phyloP scores from a whole-genome alignment of 2,113 vertebrate species.

The Cyprichromis sp. region DNA sequence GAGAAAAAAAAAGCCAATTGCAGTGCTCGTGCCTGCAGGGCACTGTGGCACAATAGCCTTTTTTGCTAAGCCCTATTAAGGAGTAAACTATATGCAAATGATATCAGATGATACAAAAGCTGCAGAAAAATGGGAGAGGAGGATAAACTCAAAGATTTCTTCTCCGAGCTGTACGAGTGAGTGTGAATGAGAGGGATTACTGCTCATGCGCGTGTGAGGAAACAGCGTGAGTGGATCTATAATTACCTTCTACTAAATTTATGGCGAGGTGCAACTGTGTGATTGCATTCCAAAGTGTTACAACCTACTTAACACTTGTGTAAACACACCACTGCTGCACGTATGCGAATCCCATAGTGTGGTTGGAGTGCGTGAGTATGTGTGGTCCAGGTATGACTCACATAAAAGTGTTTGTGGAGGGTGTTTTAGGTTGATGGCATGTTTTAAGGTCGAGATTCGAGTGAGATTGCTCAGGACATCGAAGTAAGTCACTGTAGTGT shows the following conservation, averaged over 20 bases:
- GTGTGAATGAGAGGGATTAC: not conserved
- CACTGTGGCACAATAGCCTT: not conserved
- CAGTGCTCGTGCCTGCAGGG: not conserved
- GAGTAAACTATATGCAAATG: not conserved
- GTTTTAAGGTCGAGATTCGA: not conserved
- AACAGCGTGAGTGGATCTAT: not conserved
- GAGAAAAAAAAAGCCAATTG: not conserved
- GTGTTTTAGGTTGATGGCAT: not conserved
- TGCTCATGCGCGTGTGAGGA: not conserved
- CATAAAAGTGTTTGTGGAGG: not conserved
- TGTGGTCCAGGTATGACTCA: not conserved
- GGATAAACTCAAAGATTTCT: not conserved
- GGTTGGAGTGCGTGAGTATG: not conserved
- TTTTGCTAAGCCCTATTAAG: not conserved
- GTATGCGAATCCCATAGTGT: not conserved
- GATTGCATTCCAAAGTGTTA: not conserved
- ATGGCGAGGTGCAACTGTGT: not conserved
- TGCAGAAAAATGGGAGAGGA: not conserved
- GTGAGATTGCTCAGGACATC: not conserved
- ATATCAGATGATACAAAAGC: not conserved
- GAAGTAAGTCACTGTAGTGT: not conserved
- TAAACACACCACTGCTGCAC: not conserved
- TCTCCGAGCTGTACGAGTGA: not conserved
- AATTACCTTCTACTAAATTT: slow-evolving; percentile 6
- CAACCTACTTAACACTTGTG: not conserved